Conservation (phyloP, 2,888 invertebrate species). For the Chymomyza caudatula region DNA sequence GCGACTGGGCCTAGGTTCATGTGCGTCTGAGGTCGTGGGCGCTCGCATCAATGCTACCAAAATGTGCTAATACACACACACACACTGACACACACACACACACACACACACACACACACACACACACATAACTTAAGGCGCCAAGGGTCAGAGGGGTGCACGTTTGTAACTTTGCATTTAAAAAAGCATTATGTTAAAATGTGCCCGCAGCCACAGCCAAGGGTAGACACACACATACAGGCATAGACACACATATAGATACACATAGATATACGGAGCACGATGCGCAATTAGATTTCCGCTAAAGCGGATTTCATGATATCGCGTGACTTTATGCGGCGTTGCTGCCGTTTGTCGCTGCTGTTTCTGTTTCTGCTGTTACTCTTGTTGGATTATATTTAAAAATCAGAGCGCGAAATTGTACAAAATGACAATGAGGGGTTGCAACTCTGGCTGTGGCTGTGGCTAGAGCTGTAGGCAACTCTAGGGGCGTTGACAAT, state of each 20-base stretch:
- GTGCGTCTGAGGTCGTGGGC: neutral
- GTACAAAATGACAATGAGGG: constrained; percentile 65
- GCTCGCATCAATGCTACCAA: constrained; percentile 23
- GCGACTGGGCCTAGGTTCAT: neutral
- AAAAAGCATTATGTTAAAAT: constrained; percentile 72
- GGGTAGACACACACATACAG: neutral
- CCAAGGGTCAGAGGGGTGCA: constrained; percentile 25
- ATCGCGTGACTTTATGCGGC: constrained; percentile 64
- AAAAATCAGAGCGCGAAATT: constrained; percentile 72
- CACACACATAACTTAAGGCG: no score
- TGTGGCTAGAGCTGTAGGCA: neutral
- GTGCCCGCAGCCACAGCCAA: constrained; percentile 57
- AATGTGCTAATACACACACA: constrained; percentile 61
- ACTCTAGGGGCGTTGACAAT: neutral
- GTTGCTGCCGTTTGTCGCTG: constrained; percentile 18
- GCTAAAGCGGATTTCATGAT: constrained; percentile 72
- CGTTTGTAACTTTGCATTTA: constrained; percentile 72
- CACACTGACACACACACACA: neutral
- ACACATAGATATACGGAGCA: constrained; percentile 21
- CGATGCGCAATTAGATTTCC: constrained; percentile 73
- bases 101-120: neutral
- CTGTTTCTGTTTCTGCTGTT: constrained; percentile 7
- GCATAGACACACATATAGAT: neutral
- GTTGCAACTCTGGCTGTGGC: constrained; percentile 2
- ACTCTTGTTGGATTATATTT: constrained; percentile 62